Percentiles rank a stretch among this genome's conserved stretches.
phyloP scores from a whole-genome alignment of 2,888 invertebrate genomes.

The Zygothrica quintamaculata region DNA sequence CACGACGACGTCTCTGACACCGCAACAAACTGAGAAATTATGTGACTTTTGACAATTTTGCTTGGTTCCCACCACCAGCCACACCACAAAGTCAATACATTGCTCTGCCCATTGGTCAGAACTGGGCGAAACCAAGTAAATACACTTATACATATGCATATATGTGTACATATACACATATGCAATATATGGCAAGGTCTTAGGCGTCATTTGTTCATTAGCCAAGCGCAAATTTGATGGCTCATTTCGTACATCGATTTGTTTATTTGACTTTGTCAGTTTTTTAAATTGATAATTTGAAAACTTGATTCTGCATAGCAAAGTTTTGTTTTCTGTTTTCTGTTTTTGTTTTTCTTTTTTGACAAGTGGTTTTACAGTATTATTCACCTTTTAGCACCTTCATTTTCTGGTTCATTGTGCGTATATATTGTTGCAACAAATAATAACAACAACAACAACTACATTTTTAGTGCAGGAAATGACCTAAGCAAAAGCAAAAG shows the following conservation, averaged over 20 bases:
- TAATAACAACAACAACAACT: slow-evolving; percentile 28
- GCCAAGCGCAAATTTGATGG: slow-evolving; percentile 57
- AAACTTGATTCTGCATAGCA: slow-evolving; percentile 58
- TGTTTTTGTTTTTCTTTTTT: too few relatives aligned
- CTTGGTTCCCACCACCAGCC: slow-evolving; percentile 21
- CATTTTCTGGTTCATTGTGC: slow-evolving; percentile 55
- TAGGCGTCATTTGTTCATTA: slow-evolving; percentile 43
- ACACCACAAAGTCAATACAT: background rate
- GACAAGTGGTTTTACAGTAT: slow-evolving; percentile 23
- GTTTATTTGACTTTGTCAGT: slow-evolving; percentile 33
- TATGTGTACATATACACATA: background rate
- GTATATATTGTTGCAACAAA: slow-evolving; percentile 61
- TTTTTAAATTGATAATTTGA: slow-evolving; percentile 57
- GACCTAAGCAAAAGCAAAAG: slow-evolving; percentile 47
- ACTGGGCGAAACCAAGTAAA: slow-evolving; percentile 14
- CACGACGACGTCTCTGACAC: slow-evolving; percentile 34
- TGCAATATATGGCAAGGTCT: slow-evolving; percentile 52
- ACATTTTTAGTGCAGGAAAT: slow-evolving; percentile 65
- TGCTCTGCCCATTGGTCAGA: slow-evolving; percentile 31
- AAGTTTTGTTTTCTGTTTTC: slow-evolving; percentile 29
- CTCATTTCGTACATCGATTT: slow-evolving; percentile 42
- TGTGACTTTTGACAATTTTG: slow-evolving; percentile 46
- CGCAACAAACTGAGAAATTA: slow-evolving; percentile 46
- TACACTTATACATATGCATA: too few relatives aligned
- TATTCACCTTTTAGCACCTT: slow-evolving; percentile 65